phyloP scores from a whole-genome alignment of 2,888 invertebrate species.

The Zelleria hepariella region DNA sequence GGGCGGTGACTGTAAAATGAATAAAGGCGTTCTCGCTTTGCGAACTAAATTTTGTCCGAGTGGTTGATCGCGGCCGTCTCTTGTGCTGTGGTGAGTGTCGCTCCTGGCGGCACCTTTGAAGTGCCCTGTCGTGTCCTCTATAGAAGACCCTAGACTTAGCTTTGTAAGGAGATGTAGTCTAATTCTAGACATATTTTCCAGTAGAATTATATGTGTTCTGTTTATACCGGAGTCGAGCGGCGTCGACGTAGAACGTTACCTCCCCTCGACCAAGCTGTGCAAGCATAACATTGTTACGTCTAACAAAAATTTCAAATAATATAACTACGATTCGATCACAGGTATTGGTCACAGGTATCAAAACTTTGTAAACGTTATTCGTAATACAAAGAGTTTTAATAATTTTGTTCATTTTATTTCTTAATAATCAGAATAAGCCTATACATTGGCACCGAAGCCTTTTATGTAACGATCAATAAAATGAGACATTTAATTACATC shows the following conservation, averaged over 20 bases:
- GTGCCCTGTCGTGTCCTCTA: neutral
- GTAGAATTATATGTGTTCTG: neutral
- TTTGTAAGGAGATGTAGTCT: neutral
- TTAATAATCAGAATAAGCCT: neutral
- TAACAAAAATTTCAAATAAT: neutral
- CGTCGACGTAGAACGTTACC: neutral
- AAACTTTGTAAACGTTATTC: neutral
- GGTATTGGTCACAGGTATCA: neutral
- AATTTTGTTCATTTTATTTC: neutral
- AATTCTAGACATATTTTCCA: neutral
- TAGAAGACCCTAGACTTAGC: neutral
- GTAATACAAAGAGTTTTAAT: neutral
- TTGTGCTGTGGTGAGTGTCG: too few species aligned
- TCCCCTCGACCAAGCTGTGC: neutral
- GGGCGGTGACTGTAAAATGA: neutral
- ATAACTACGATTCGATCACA: neutral
- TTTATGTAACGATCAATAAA: neutral
- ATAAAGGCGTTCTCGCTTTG: neutral
- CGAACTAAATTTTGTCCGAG: neutral
- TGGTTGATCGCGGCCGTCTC: neutral
- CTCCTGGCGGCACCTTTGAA: neutral
- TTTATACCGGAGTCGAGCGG: neutral
- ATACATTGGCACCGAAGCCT: too few species aligned
- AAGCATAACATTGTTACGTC: neutral
- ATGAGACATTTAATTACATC: neutral